These are phyloP conservation scores for Petrocephalus schoutedeni DNA, from an alignment of 2,797 vertebrate species.

Conservation along the genomic window DNA sequence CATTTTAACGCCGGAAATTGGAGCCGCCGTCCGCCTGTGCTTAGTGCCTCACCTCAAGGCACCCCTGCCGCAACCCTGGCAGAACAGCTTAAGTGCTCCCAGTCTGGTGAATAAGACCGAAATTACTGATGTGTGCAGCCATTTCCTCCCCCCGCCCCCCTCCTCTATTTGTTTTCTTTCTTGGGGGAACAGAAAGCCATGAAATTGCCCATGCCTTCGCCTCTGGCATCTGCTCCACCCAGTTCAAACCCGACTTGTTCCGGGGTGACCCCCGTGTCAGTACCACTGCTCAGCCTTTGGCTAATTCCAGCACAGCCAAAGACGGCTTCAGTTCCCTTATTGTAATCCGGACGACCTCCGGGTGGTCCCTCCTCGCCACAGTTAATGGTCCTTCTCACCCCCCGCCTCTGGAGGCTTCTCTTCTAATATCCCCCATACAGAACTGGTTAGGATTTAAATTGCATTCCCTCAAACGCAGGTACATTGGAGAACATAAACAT, in stretches of 20 bases:
- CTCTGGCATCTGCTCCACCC: neutral
- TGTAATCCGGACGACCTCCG: conserved; percentile 40
- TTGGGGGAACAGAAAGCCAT: conserved; percentile 2
- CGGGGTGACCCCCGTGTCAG: conserved; percentile 32
- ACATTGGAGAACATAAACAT: conserved; percentile 41
- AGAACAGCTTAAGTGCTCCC: neutral
- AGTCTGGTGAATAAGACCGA: neutral
- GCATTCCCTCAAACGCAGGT: conserved; percentile 38
- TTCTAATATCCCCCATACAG: conserved; percentile 18
- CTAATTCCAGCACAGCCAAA: conserved; percentile 40
- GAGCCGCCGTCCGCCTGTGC: neutral
- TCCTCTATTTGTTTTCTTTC: neutral
- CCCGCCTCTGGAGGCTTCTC: conserved; percentile 35
- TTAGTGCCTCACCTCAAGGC: neutral
- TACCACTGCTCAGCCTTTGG: conserved; percentile 36
- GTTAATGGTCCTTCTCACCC: conserved; percentile 38
- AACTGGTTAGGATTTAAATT: conserved; percentile 35
- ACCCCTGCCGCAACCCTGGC: neutral
- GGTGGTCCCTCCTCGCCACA: conserved; percentile 39
- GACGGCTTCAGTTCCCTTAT: conserved; percentile 38
- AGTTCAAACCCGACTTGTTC: conserved; percentile 28
- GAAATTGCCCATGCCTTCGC: neutral
- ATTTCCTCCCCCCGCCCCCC: neutral
- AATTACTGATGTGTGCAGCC: neutral
- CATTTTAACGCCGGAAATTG: conserved; percentile 10